Evolutionary conservation across 64 coral and sea anemone genomes (phyloP), one percentile per base, ranked within the genome.

Genomic region (Actinia tenebrosa): DNA sequence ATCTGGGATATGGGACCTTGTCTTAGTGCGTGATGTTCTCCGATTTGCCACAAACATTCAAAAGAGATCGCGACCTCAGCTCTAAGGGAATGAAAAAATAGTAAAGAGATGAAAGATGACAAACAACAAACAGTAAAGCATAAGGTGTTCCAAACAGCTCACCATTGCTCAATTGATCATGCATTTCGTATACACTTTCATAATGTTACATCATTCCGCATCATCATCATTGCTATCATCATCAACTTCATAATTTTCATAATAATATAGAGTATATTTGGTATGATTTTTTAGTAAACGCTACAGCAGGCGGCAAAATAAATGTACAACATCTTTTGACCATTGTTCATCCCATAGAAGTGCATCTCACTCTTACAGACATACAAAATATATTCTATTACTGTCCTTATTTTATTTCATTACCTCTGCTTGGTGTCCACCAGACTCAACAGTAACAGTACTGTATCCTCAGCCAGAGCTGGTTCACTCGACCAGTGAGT

Each of bases 61-160:
- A 94, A 98, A 20, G 92, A 92, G 83, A 98, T 94, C 43, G 95
- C 90, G 19, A 94, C 50, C n/a, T 89, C 84, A 18, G 95, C 95
- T 52, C 95, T 98, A 56, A 58, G 68, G 6, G 10, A 66, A 66
- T n/a, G 63, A 66, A 66, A 42, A 79, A 3, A 44, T 16, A 26
- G 20, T 45, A 47, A 17, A 75, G 19, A 75, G 22, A 79, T 79
- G 42, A 79, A 77, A 61, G 16, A 61, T 61, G 60, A 37, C 30
- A 37, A 37, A 37, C 30, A 37, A 37, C 30, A 37, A 37, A 37
- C 30, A 37, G 30, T 37, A 37, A 37, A 37, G 30, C 30, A 37
- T 37, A 37, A 37, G 30, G 30, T 37, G 30, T 37, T 1, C 30
- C 30, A 37, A 37, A 37, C 30, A 37, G 30, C 30, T 37, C 30